Base-by-base conservation (phyloP, 2,888 invertebrate genomes). In the Andrena chrysosceles region DNA sequence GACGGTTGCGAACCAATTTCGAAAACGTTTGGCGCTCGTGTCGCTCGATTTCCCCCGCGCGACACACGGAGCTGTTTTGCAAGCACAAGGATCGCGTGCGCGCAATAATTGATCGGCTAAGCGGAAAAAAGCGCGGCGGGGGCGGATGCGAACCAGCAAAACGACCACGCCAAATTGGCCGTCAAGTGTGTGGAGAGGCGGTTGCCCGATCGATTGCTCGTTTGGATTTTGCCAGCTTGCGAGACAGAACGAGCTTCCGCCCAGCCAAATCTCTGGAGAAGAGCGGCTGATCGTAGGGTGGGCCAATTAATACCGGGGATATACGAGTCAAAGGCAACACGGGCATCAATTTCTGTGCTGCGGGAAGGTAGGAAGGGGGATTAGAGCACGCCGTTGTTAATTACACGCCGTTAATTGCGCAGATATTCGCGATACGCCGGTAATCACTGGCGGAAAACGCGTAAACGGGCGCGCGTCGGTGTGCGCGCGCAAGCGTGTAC, bases 351-450 rank as follows among this genome's bases (percentile, higher is more conserved):
- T 62, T 76, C 69, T 35, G 54, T n/a, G 54, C 8, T 4, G 42
- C 42, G 42, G 42, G 42, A 42, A 0, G 10, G 35, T 20, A 0
- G 59, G 16, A 6, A 23, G n/a, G n/a, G 35, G 35, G 20, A 31
- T 8, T 13, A 26, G 13, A 20, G 31, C 10, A 63, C 49, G 48
- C 33, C 59, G 62, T 73, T 76, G 85, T 77, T 85, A 85, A 85
- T 84, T 75, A 76, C 85, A 29, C 33, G 63, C 67, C 74, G 77
- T 78, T 84, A 85, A 85, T 85, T 84, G 81, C 68, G n/a, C 72
- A 33, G 77, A 85, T 81, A 76, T 77, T 68, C 71, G 66, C 62
- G 75, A 70, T 84, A 73, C 64, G 26, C 62, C 20, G 71, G 26
- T 23, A 67, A 49, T 59, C 49, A 42, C 49, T 29, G 35, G 2